Percentiles rank a stretch among this genome's conserved stretches.
Conservation (phyloP, 2,113 vertebrate genomes). For the Butorides virescens region DNA sequence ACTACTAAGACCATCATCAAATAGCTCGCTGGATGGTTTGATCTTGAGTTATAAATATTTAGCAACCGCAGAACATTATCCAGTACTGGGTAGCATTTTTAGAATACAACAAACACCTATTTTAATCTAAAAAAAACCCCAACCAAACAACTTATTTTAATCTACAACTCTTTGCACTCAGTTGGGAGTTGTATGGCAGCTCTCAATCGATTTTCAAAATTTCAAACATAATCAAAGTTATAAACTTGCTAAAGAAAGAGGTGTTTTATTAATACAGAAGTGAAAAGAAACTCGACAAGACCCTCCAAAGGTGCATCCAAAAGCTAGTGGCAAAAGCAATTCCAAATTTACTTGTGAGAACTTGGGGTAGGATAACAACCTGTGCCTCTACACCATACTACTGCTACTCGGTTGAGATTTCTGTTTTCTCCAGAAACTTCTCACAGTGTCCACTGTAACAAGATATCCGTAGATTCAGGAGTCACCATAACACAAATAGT, state of each 20-base stretch:
- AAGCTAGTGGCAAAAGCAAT: not conserved
- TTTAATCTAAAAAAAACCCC: not conserved
- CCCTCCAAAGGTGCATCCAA: not conserved
- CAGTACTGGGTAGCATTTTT: not conserved
- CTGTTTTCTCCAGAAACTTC: not conserved
- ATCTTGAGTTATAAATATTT: not conserved
- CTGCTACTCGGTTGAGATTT: not conserved
- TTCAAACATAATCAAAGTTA: not conserved
- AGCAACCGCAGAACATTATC: not conserved
- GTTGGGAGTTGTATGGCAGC: not conserved
- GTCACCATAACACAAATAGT: not conserved
- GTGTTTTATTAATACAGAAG: not conserved
- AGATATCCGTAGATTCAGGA: not conserved
- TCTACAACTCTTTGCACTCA: not conserved
- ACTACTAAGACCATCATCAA: not conserved
- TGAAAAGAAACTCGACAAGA: not conserved
- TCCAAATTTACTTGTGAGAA: not conserved
- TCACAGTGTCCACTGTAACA: not conserved
- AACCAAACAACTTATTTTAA: not conserved
- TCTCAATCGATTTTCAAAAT: not conserved
- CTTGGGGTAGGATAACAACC: not conserved
- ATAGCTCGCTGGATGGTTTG: not conserved
- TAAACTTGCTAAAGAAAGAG: not conserved
- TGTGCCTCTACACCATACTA: not conserved
- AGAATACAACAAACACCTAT: not conserved